Base-by-base conservation (phyloP, 1,140 invertebrate species). In the Drosophila paulistorum region DNA sequence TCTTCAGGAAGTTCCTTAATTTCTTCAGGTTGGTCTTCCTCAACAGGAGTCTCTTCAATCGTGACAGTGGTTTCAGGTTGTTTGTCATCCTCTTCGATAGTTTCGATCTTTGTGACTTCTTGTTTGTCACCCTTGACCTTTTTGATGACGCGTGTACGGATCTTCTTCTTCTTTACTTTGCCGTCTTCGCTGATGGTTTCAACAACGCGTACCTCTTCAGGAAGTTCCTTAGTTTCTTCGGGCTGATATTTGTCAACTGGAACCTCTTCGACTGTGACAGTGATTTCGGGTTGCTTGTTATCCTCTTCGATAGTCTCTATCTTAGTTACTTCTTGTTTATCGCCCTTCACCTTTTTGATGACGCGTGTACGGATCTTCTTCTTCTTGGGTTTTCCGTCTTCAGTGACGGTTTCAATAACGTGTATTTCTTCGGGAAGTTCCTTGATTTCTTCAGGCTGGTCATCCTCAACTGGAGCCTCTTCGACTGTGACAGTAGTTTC, bases 321-420 rank as follows among this genome's bases (percentile, higher is more conserved):
- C 45, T 92, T 90, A 30, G 75, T 79, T 62, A 92, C 82, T 23
- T 93, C 87, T 37, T 93, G 90, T 69, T 86, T 92, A 41, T 90
- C 66, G 11, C 80, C 75, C 37, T 85, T 74, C 7, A 74, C 41
- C 39, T 83, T 81, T n/a, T 76, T 80, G 1, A 82, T 77, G 1
- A 78, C 54, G 30, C 80, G 73, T 55, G 91, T 83, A 14, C 71
- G 74, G 6, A 69, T 68, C 9, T 71, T 77, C 37, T 66, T 80
- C 65, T 75, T 79, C 20, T 76, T 81, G 0, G 55, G 20, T 54
- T 79, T 48, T 7, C 77, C 81, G 65, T 77, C 67, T 69, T 74
- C 55, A 2, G 67, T 67, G 9, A 74, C 64, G 59, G 80, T 62
- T 61, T 90, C 80, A 14, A 77, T 4, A 26, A 74, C 57, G 1